phyloP scores from a whole-genome alignment of 1,140 invertebrate species.

The Vanessa atalanta region DNA sequence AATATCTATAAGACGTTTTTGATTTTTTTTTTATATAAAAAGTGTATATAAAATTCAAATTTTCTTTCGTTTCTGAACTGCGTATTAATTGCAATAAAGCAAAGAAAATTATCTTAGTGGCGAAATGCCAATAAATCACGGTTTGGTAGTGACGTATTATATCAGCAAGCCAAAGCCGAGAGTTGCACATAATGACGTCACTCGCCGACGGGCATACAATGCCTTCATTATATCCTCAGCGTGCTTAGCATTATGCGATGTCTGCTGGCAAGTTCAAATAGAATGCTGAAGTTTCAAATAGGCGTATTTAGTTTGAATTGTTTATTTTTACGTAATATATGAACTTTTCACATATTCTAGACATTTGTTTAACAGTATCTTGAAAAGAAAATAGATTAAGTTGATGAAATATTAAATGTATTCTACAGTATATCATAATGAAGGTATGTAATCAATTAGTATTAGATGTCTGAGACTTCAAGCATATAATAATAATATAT shows the following conservation, averaged over 20 bases:
- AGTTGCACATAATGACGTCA: constrained; percentile 39
- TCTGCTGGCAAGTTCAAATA: constrained; percentile 31
- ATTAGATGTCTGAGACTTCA: too few species aligned
- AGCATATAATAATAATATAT: too few species aligned
- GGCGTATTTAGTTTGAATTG: not conserved
- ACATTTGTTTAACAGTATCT: too few species aligned
- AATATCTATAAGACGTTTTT: too few species aligned
- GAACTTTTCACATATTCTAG: too few species aligned
- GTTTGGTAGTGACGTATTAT: constrained; percentile 32
- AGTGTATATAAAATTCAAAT: not conserved
- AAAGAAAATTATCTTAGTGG: constrained; percentile 7
- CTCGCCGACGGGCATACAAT: constrained; percentile 36
- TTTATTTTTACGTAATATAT: not conserved
- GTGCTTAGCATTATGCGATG: constrained; percentile 35
- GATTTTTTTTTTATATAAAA: too few species aligned
- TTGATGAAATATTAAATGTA: too few species aligned
- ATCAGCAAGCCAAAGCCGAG: constrained; percentile 27
- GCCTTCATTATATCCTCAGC: constrained; percentile 43
- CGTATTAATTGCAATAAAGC: not conserved
- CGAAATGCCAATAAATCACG: constrained; percentile 34
- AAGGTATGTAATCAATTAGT: too few species aligned
- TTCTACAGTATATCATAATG: too few species aligned
- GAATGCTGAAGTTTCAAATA: constrained; percentile 22
- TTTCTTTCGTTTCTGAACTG: not conserved
- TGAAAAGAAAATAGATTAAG: too few species aligned